Conservation (phyloP, 1,140 invertebrate species). For the Zophobas atratus region DNA sequence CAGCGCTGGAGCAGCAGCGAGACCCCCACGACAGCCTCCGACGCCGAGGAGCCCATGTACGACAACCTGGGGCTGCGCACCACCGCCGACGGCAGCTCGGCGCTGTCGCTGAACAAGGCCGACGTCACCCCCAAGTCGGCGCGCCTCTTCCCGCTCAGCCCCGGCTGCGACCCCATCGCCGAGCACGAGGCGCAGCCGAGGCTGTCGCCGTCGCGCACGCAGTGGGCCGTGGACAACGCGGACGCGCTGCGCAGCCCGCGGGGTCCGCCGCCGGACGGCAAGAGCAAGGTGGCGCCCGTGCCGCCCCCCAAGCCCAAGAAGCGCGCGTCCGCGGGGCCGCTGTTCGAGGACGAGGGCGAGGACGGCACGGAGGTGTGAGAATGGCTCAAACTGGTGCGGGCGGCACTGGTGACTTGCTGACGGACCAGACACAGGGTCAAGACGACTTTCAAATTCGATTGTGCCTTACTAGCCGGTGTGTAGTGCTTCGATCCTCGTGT, state of each 20-base stretch:
- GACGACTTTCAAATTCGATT: conserved; percentile 25
- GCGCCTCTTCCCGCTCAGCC: conserved; percentile 64
- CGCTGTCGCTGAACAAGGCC: conserved; percentile 80
- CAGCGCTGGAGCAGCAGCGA: conserved; percentile 84
- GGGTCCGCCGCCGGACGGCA: conserved; percentile 57
- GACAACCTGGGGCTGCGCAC: conserved; percentile 87
- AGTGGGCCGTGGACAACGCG: conserved; percentile 58
- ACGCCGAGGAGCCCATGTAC: conserved; percentile 82
- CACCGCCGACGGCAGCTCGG: conserved; percentile 89
- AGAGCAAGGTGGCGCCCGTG: conserved; percentile 81
- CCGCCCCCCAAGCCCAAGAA: conserved; percentile 88
- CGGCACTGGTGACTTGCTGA: conserved; percentile 60
- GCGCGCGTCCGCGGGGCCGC: conserved; percentile 72
- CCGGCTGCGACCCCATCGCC: conserved; percentile 67
- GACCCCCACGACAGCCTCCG: conserved; percentile 59
- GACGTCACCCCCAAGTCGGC: conserved; percentile 67
- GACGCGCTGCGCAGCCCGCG: conserved; percentile 59
- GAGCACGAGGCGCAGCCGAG: conserved; percentile 66
- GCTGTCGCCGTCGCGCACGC: conserved; percentile 55
- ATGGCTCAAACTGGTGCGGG: conserved; percentile 65
- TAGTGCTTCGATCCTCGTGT: conserved; percentile 42
- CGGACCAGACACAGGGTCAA: conserved; percentile 45
- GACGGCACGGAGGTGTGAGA: conserved; percentile 88
- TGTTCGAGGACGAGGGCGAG: conserved; percentile 89
- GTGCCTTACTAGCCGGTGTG: conserved; percentile 37